These are phyloP conservation scores for Cephus runcator DNA, from an alignment of 2,888 invertebrate species.

Conservation along the genomic window DNA sequence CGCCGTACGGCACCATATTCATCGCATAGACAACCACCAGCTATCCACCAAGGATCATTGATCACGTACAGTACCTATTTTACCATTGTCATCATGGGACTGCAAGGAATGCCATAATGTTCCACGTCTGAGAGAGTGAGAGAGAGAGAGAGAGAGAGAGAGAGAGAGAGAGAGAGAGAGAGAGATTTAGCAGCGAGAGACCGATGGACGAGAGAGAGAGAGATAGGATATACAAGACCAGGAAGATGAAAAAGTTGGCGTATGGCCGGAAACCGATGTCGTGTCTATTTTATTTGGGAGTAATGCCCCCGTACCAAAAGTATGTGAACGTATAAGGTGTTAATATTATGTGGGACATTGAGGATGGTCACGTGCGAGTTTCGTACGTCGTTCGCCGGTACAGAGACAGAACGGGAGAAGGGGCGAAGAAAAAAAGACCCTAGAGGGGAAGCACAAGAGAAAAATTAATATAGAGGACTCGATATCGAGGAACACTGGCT, in stretches of 20 bases:
- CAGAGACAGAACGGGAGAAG: not conserved
- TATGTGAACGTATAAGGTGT: not conserved
- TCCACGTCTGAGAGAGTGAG: slow-evolving; percentile 25
- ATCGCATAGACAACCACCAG: not conserved
- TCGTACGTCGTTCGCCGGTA: not conserved
- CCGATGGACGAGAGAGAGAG: slow-evolving; percentile 13
- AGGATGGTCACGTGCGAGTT: not conserved
- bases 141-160: slow-evolving; percentile 7
- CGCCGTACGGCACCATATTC: not conserved
- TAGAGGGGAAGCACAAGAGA: not conserved
- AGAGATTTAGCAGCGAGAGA: not conserved
- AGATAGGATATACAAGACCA: not conserved
- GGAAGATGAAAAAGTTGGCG: not conserved
- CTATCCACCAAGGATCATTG: not conserved
- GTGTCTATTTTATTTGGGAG: not conserved
- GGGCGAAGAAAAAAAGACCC: not conserved
- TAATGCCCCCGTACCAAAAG: not conserved
- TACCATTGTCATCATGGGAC: not conserved
- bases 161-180: slow-evolving; percentile 15
- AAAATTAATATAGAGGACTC: not conserved
- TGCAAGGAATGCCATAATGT: not conserved
- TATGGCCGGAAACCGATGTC: not conserved
- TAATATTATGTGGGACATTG: not conserved
- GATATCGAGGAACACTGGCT: not conserved
- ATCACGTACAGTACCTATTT: not conserved